A percentile compares a stretch with the other conserved stretches of the same genome.
phyloP scores from a whole-genome alignment of 64 coral and sea anemone genomes.

The Porites australiensis region DNA sequence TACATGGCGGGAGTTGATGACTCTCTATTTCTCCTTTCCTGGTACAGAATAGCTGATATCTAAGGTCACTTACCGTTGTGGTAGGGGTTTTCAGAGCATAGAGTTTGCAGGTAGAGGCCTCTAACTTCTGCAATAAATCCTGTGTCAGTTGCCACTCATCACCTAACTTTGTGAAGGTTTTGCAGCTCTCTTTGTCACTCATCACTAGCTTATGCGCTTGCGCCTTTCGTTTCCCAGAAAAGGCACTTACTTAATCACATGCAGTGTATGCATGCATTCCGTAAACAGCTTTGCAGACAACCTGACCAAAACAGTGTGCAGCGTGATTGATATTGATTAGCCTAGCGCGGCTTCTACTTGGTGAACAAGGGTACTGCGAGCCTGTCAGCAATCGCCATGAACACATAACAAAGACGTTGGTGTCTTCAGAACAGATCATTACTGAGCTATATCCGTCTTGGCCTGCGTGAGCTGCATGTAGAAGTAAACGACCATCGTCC shows the following conservation, averaged over 20 bases:
- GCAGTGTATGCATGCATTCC: conserved; percentile 64
- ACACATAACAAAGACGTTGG: conserved; percentile 28
- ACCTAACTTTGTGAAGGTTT: conserved; percentile 40
- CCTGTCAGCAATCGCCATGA: conserved; percentile 1
- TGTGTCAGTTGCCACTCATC: conserved; percentile 38
- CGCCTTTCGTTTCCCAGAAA: conserved; percentile 64
- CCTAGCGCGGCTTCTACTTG: conserved; percentile 12
- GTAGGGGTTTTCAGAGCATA: conserved; percentile 32
- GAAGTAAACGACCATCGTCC: conserved; percentile 31
- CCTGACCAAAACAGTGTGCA: not conserved
- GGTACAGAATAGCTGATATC: conserved; percentile 60
- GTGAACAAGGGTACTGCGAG: conserved; percentile 34
- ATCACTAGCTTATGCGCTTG: conserved; percentile 55
- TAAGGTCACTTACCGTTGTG: conserved; percentile 40
- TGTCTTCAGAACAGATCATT: conserved; percentile 25
- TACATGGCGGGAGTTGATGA: conserved; percentile 53
- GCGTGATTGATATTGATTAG: conserved; percentile 44
- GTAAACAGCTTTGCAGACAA: conserved; percentile 33
- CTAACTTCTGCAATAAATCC: conserved; percentile 36
- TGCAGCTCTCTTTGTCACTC: not conserved
- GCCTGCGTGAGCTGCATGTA: conserved; percentile 38
- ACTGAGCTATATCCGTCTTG: conserved; percentile 21
- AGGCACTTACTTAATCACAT: conserved; percentile 59
- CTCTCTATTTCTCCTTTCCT: conserved; percentile 65
- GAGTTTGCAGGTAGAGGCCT: conserved; percentile 31